A percentile compares a stretch with the other conserved stretches of the same genome.
Evolutionary conservation across 2,113 vertebrate species (phyloP).

Genomic region (Anhinga rufa): DNA sequence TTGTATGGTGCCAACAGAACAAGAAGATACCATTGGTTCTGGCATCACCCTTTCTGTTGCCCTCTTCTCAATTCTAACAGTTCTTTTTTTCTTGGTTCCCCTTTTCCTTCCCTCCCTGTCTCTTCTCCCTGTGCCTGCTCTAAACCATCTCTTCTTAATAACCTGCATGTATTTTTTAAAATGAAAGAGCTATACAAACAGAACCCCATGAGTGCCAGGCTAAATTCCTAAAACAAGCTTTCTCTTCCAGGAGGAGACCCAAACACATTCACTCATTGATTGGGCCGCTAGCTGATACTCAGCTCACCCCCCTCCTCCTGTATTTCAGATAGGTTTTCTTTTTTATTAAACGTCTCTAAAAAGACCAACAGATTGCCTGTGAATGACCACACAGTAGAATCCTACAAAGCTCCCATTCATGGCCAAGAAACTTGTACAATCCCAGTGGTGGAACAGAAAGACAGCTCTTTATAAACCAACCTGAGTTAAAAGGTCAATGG

Average conservation of each 20-base stretch:
- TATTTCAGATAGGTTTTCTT: slow-evolving; percentile 55
- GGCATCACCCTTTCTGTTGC: background rate
- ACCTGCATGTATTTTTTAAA: slow-evolving; percentile 11
- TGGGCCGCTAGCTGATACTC: slow-evolving; percentile 56
- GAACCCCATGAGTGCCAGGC: background rate
- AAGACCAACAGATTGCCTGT: slow-evolving; percentile 65
- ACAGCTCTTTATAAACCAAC: slow-evolving; percentile 67
- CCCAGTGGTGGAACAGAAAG: slow-evolving; percentile 59
- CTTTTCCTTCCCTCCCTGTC: background rate
- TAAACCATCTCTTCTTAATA: slow-evolving; percentile 19
- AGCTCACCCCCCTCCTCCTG: slow-evolving; percentile 14
- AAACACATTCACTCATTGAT: slow-evolving; percentile 62
- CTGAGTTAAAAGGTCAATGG: slow-evolving; percentile 68
- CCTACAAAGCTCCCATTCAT: slow-evolving; percentile 73
- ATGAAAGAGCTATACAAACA: slow-evolving; percentile 60
- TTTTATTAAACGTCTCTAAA: slow-evolving; percentile 59
- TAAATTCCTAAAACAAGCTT: slow-evolving; percentile 56
- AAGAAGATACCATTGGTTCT: background rate
- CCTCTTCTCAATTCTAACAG: background rate
- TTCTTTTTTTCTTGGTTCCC: background rate
- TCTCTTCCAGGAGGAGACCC: slow-evolving; percentile 41
- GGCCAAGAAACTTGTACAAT: slow-evolving; percentile 56
- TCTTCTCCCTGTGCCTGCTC: slow-evolving; percentile 7
- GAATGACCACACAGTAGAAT: slow-evolving; percentile 72
- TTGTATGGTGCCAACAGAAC: background rate